Conservation (phyloP, 2,888 invertebrate genomes). For the Xanthia togata region DNA sequence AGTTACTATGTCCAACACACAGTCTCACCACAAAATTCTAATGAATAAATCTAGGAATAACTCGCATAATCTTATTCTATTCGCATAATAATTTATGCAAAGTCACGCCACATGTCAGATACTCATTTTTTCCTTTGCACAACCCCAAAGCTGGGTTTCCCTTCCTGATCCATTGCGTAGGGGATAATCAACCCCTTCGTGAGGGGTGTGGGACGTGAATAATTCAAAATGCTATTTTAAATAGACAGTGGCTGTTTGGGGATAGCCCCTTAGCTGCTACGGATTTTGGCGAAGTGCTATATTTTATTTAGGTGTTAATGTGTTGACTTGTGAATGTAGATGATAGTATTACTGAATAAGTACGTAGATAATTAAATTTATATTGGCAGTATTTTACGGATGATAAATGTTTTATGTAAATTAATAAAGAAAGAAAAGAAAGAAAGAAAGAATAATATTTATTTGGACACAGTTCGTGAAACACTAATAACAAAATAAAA, state of each 20-base stretch:
- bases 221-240: conserved; percentile 80
- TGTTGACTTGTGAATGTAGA: conserved; percentile 49
- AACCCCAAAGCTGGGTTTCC: conserved; percentile 69
- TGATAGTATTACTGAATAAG: not conserved
- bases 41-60: conserved; percentile 44
- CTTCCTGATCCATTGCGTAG: conserved; percentile 77
- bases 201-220: conserved; percentile 78
- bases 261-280: conserved; percentile 59
- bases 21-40: not conserved
- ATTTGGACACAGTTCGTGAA: too few species aligned
- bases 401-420: not conserved
- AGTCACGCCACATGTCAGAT: conserved; percentile 66
- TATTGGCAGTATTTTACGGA: not conserved
- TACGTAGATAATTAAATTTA: too few species aligned
- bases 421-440: too few species aligned
- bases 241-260: conserved; percentile 72
- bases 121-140: conserved; percentile 65
- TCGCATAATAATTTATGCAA: conserved; percentile 52
- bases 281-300: conserved; percentile 58
- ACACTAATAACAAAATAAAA: too few species aligned
- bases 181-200: conserved; percentile 80
- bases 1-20: not conserved
- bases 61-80: conserved; percentile 31
- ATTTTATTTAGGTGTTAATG: conserved; percentile 59
- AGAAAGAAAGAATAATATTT: too few species aligned